Conservation (phyloP, 2,888 invertebrate species). For the Drosophila paranaensis region DNA sequence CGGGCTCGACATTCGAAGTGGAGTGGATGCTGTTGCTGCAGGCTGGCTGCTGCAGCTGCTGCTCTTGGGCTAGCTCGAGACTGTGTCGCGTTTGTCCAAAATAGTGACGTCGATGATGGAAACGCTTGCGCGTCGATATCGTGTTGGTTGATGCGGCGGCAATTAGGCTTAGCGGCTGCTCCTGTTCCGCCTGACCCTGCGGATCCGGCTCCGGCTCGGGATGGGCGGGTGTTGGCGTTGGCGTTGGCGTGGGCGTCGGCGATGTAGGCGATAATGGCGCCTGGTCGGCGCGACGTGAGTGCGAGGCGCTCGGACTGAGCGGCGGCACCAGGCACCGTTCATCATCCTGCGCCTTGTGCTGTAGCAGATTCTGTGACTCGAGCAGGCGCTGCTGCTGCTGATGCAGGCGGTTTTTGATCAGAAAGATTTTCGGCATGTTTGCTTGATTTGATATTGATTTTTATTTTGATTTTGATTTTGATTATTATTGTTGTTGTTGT, state of each 20-base stretch:
- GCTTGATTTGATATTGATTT: constrained; percentile 11
- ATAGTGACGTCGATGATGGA: constrained; percentile 83
- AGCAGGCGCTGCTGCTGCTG: constrained; percentile 94
- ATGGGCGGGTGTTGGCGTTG: constrained; percentile 25
- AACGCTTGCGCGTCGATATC: constrained; percentile 85
- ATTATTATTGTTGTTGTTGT: constrained; percentile 21
- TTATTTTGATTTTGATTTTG: too few relatives aligned
- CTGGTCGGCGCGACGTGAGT: constrained; percentile 13
- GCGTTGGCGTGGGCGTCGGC: constrained; percentile 31
- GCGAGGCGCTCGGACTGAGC: constrained; percentile 85
- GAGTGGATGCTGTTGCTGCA: constrained; percentile 5
- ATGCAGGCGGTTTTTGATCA: constrained; percentile 95
- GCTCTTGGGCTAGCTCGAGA: constrained; percentile 52
- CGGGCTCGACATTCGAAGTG: constrained; percentile 32
- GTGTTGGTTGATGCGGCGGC: constrained; percentile 23
- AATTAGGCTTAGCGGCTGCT: constrained; percentile 71
- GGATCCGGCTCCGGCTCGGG: constrained; percentile 63
- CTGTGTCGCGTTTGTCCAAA: constrained; percentile 76
- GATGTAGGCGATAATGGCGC: constrained; percentile 17
- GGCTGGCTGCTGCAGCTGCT: neutral
- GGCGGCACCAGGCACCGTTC: constrained; percentile 87
- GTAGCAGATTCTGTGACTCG: constrained; percentile 93
- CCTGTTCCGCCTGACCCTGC: constrained; percentile 56
- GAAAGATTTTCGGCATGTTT: constrained; percentile 95
- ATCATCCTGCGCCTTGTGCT: constrained; percentile 87